Evolutionary conservation across 2,888 invertebrate genomes (phyloP).

Genomic region (Kryphioiulus occultus): DNA sequence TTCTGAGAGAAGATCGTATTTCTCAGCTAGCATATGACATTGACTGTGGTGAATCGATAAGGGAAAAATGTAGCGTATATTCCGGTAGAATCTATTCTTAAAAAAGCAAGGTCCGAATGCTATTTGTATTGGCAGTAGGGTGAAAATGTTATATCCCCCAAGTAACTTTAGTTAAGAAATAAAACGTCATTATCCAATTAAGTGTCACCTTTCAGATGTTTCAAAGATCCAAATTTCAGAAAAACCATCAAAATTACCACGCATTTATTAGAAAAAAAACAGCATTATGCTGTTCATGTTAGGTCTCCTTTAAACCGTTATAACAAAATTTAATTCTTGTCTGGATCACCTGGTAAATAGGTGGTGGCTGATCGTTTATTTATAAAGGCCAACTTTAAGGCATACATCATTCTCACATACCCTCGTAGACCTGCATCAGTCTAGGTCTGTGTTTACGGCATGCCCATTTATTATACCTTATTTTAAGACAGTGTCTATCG

Average conservation of each 20-base stretch:
- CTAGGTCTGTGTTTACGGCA: slow-evolving; percentile 22
- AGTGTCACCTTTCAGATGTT: no score
- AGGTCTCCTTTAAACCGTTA: not conserved
- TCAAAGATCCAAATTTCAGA: no score
- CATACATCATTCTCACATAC: not conserved
- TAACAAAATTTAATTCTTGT: not conserved
- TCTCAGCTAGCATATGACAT: not conserved
- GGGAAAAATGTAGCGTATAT: not conserved
- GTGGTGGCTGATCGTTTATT: not conserved
- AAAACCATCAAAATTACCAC: no score
- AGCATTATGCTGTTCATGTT: not conserved
- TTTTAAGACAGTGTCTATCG: slow-evolving; percentile 39
- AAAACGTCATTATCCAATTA: no score
- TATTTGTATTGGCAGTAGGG: not conserved
- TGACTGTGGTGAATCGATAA: not conserved
- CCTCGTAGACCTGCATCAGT: slow-evolving; percentile 13
- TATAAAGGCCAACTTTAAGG: slow-evolving; percentile 1
- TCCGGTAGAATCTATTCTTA: not conserved
- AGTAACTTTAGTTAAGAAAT: no score
- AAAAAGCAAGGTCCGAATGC: not conserved
- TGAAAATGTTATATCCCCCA: not conserved
- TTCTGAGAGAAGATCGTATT: not conserved
- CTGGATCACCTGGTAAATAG: not conserved
- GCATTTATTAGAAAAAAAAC: not conserved
- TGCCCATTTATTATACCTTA: slow-evolving; percentile 31